These are phyloP conservation scores for Zosterops pallidus DNA, from an alignment of 2,113 vertebrate genomes.

Conservation along the genomic window DNA sequence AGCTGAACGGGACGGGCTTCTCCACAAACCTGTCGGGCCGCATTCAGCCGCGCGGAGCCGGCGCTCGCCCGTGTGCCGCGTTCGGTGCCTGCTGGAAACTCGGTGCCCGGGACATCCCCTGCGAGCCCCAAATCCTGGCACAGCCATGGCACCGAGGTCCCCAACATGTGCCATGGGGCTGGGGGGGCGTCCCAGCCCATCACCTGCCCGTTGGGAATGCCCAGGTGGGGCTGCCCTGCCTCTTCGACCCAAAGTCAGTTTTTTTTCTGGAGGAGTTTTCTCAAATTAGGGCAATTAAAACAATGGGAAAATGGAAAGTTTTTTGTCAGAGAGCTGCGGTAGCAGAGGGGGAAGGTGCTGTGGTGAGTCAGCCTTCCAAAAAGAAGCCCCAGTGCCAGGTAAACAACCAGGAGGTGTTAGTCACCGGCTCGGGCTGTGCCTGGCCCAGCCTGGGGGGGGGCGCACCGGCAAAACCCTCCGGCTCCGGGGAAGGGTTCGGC, in stretches of 20 bases:
- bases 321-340: not conserved
- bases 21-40: not conserved
- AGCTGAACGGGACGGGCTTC: conserved; percentile 19
- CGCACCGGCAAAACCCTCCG: not conserved
- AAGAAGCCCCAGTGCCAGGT: not conserved
- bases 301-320: conserved; percentile 43
- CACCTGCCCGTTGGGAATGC: not conserved
- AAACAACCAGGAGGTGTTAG: conserved; percentile 10
- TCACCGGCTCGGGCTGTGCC: not conserved
- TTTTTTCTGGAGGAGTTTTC: not conserved
- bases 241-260: not conserved
- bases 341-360: not conserved
- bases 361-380: conserved; percentile 15
- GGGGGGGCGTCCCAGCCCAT: not conserved
- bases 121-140: rapidly evolving
- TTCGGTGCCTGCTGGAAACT: not conserved
- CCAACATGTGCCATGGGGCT: rapidly evolving
- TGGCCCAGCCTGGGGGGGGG: not conserved
- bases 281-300: not conserved
- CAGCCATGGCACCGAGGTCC: rapidly evolving
- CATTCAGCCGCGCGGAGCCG: not conserved
- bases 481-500: rapidly evolving
- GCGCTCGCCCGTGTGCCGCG: not conserved
- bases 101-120: not conserved
- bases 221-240: rapidly evolving